Evolutionary conservation across 2,888 invertebrate genomes (phyloP), one percentile per base, ranked within the genome.

Genomic region (Diarsia brunnea): DNA sequence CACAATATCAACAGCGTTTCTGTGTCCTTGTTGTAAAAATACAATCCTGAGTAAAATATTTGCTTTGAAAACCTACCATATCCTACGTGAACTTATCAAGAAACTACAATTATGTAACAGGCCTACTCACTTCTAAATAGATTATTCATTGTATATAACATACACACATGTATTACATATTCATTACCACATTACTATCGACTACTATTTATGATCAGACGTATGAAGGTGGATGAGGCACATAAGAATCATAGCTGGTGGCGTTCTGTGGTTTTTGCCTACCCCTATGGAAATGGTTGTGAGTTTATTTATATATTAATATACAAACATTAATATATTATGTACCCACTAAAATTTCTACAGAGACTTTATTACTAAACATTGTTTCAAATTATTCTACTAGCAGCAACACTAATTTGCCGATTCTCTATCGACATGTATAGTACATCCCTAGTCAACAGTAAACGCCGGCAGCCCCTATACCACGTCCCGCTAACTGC

Each of bases 381-480:
- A 27, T 27, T 58, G 24, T 24, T 14, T 55, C 55, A 55, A 55
- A 55, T 16, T 24, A 24, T n/a, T 53, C 4, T 12, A 24, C 2
- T 24, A n/a, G 5, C 4, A n/a, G 51, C 21, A 10, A n/a, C 55
- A 24, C 53, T 24, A 55, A 16, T 64, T 64, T 19, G 27, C 10
- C 58, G 58, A 58, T n/a, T n/a, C 2, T 53, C n/a, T 65, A 85
- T 82, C 84, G 84, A 86, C 65, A 64, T 47, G 27, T 11, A 31
- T 7, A 0, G 7, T 53, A 58, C 86, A 82, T 74, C 86, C 31
- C 87, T 85, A 81, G 66, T 63, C 79, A 24, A 53, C 64, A 69
- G 61, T 71, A 71, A 73, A 78, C 70, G 78, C 47, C 84, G 87
- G 87, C 88, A 90, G 90, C 94, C 94, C 93, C 92, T 92, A 93